Base-by-base conservation (phyloP, 2,113 vertebrate genomes). In the Pagrus major region DNA sequence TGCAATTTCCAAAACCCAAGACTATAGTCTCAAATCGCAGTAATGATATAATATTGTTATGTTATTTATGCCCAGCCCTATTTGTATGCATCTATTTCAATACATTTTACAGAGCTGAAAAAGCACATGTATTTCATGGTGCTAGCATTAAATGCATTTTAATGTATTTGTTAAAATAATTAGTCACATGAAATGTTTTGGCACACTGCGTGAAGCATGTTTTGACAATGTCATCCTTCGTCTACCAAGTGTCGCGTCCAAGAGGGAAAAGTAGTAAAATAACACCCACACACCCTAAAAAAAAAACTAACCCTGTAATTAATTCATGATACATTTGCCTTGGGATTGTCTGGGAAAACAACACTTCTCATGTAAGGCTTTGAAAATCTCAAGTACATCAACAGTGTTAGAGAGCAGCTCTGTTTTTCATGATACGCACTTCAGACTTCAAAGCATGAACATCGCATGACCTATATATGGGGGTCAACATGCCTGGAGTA, bases 381-480 rank as follows among this genome's bases (percentile, higher is more conserved):
- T n/a, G n/a, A n/a, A n/a, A n/a, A n/a, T 5, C 14, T 65, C 2
- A 31, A 49, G 44, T 55, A 52, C 5, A 67, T 49, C 64, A 64
- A 56, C 69, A 60, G n/a, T 21, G 0, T 21, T 31, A 6, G 20
- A 56, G 35, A 18, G 23, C 14, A 63, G 51, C 52, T 44, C 47
- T 73, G 11, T 11, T 69, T 52, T 55, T 59, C 18, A 6, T 64
- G 15, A 72, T 58, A 49, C 27, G 8, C 61, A 55, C 60, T 58
- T 80, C 39, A 83, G 61, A 73, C 25, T 71, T 85, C 80, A 81
- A 73, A 80, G 80, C 75, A 79, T 44, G 25, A 49, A 39, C 61
- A 68, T 64, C 9, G 11, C 0, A 46, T 88, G 89, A 90, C 90
- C 91, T 80, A 90, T 65, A 87, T 91, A 83, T 44, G 27, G 69